Percentiles rank a stretch among this genome's conserved stretches.
phyloP scores from a whole-genome alignment of 2,113 vertebrate genomes.

The Gasterosteus aculeatus region DNA sequence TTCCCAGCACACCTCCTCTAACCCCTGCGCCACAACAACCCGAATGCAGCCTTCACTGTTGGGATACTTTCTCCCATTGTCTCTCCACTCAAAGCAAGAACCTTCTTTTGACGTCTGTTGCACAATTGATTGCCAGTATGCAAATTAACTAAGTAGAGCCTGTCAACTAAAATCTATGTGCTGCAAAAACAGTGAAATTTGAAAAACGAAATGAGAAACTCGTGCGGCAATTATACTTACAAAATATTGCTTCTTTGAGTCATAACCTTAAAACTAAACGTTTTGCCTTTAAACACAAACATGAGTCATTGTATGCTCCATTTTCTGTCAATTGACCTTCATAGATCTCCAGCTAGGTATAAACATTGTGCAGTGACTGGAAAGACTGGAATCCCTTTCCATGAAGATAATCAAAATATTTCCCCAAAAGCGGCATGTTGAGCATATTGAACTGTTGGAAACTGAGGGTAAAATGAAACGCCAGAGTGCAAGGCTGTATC shows the following conservation, averaged over 20 bases:
- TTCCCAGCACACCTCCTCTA: too few species aligned
- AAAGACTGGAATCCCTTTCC: background rate
- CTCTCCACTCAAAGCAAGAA: background rate
- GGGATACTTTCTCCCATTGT: background rate
- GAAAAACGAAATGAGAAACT: background rate
- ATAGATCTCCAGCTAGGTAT: background rate
- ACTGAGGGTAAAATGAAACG: constrained; percentile 56
- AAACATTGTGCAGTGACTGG: background rate
- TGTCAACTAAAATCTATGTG: background rate
- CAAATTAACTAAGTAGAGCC: too few species aligned
- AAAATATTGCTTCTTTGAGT: background rate
- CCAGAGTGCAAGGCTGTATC: constrained; percentile 52
- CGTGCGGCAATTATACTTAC: background rate
- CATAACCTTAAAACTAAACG: background rate
- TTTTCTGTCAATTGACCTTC: background rate
- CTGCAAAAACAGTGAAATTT: background rate
- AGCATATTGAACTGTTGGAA: constrained; percentile 44
- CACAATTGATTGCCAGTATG: too few species aligned
- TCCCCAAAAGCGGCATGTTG: constrained; percentile 12
- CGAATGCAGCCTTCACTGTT: background rate
- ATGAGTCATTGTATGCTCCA: background rate
- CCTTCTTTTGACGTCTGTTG: background rate
- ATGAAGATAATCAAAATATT: constrained; percentile 47
- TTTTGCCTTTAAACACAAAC: background rate
- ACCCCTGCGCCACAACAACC: too few species aligned